phyloP scores from a whole-genome alignment of 1,140 invertebrate genomes.

The Drosophila lacteicornis region DNA sequence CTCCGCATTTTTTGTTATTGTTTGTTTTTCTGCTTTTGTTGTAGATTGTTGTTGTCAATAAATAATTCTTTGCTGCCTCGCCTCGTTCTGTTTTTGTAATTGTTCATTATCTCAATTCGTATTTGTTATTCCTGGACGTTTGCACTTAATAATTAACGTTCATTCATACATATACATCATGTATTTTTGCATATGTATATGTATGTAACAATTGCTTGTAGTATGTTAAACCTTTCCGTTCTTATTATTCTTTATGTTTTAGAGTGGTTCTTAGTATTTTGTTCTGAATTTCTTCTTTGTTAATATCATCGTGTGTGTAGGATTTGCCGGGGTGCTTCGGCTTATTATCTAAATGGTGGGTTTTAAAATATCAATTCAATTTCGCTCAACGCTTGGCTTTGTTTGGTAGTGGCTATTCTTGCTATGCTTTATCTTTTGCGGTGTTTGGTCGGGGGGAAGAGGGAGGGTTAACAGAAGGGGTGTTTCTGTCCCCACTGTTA shows the following conservation, averaged over 20 bases:
- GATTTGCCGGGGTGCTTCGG: conserved; percentile 1
- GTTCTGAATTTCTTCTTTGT: neutral
- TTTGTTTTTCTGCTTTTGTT: conserved; percentile 29
- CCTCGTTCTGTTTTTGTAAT: neutral
- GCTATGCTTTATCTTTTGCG: neutral
- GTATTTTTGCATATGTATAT: conserved; percentile 10
- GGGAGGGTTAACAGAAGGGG: neutral
- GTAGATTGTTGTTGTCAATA: conserved; percentile 63
- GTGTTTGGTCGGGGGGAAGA: neutral
- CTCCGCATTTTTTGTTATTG: conserved; percentile 22
- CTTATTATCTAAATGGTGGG: conserved; percentile 74
- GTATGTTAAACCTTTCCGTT: conserved; percentile 12
- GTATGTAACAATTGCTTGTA: conserved; percentile 16
- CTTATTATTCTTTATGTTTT: neutral
- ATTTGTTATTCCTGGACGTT: conserved; percentile 66
- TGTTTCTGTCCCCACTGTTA: no score
- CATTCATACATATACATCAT: conserved; percentile 11
- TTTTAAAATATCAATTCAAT: conserved; percentile 58
- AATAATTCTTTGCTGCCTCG: conserved; percentile 52
- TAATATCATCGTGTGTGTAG: neutral
- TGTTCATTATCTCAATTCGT: conserved; percentile 27
- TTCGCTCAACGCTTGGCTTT: conserved; percentile 11
- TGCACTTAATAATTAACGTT: conserved; percentile 50
- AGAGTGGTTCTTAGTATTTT: neutral
- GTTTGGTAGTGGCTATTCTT: conserved; percentile 1